A percentile compares a stretch with the other conserved stretches of the same genome.
Conservation (phyloP, 2,888 invertebrate species). For the Dermolepida albohirtum region DNA sequence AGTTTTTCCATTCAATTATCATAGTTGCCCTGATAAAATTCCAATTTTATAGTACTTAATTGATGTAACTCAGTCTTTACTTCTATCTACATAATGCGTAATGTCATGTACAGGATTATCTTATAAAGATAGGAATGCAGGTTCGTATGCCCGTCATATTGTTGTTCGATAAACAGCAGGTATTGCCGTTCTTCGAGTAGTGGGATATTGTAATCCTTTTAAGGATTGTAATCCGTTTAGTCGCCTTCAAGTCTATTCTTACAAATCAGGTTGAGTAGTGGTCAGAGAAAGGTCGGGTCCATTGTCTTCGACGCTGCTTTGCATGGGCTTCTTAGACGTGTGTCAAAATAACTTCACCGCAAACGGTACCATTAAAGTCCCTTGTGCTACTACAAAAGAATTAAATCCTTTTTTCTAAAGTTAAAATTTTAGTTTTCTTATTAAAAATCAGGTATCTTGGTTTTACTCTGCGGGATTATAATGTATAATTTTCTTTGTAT, state of each 20-base stretch:
- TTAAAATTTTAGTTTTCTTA: conserved; percentile 18
- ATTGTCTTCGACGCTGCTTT: conserved; percentile 49
- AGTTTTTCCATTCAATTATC: too few species aligned
- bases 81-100: conserved; percentile 11
- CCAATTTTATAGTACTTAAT: background rate
- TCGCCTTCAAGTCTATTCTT: conserved; percentile 41
- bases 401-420: conserved; percentile 21
- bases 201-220: conserved; percentile 44
- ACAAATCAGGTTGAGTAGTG: conserved; percentile 44
- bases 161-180: conserved; percentile 42
- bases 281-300: conserved; percentile 43
- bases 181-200: conserved; percentile 38
- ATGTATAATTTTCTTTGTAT: too few species aligned
- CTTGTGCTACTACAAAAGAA: conserved; percentile 28
- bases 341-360: conserved; percentile 51
- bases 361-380: conserved; percentile 34
- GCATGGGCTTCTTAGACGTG: conserved; percentile 47
- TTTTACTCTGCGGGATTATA: too few species aligned
- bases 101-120: conserved; percentile 14
- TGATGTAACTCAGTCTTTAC: conserved; percentile 15
- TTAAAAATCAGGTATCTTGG: background rate
- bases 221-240: conserved; percentile 45
- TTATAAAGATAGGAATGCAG: conserved; percentile 31
- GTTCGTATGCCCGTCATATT: conserved; percentile 36
- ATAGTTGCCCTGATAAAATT: too few species aligned